Evolutionary conservation across 2,888 invertebrate species (phyloP), one percentile per base, ranked within the genome.

Genomic region (Ashinkailepas kermadecensis): DNA sequence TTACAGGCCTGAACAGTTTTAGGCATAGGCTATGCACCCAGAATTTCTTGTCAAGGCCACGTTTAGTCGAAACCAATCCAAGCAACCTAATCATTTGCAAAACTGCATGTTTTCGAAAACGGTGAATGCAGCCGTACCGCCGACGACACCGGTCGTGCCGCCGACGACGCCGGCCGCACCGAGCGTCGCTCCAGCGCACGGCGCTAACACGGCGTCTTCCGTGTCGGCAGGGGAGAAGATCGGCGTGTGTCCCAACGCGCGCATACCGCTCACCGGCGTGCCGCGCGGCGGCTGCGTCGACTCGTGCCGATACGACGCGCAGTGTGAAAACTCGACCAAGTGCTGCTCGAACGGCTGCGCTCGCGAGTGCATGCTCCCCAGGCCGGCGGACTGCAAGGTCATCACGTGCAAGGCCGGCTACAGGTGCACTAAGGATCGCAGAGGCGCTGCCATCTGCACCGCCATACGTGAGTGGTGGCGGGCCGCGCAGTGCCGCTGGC

Each of bases 291-390:
- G 15, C 74, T 74, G 74, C n/a, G 11, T 1, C 58, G 25, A 25
- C 18, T 9, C n/a, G 58, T 79, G 79, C 23, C 58, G 21, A 23
- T 23, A 58, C 18, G 79, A 79, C 25, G 18, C 79, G 4, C 79
- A 79, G 25, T 79, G 79, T 25, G 58, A 15, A 0, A 23, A 59
- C 58, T 21, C 23, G 9, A 2, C 23, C 23, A 79, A 58, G 25
- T 79, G 79, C 79, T 79, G 79, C 59, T 21, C 9, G 23, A 58
- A 23, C 79, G 79, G 79, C 79, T 79, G 79, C 15, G 58, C 23
- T 6, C 23, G 58, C 57, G 25, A 54, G 23, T 79, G 79, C 58
- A 10, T 23, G 23, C 2, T 7, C 4, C 79, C 79, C 6, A 13
- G 79, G 7, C 18, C 11, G 23, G 21, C 74, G 21, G 74, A 74